These are phyloP conservation scores for Zaprionus africanus DNA, from an alignment of 1,140 invertebrate genomes.

Conservation along the genomic window DNA sequence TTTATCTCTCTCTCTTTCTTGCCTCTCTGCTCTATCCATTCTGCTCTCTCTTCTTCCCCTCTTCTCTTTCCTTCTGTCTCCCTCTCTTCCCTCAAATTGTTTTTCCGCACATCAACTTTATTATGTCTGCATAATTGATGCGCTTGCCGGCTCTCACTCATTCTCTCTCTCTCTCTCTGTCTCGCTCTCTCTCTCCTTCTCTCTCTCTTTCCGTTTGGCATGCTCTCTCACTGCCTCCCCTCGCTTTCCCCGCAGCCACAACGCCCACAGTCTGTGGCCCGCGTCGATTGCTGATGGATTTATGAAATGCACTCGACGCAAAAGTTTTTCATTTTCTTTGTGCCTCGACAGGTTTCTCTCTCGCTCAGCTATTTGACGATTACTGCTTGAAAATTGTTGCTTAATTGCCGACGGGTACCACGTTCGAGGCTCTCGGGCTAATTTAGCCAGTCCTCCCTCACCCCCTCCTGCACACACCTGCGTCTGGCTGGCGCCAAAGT, in stretches of 20 bases:
- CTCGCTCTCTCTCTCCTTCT: neutral
- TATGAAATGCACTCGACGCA: slow-evolving; percentile 44
- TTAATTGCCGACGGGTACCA: slow-evolving; percentile 63
- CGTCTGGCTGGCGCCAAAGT: slow-evolving; percentile 47
- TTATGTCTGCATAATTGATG: slow-evolving; percentile 56
- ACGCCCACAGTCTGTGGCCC: slow-evolving; percentile 9
- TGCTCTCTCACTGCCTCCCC: neutral
- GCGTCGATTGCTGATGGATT: slow-evolving; percentile 53
- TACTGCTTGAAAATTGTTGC: slow-evolving; percentile 69
- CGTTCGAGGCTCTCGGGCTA: slow-evolving; percentile 36
- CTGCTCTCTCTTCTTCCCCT: neutral
- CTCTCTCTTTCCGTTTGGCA: neutral
- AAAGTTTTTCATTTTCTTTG: slow-evolving; percentile 23
- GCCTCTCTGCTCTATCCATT: slow-evolving; percentile 1
- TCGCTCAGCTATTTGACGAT: slow-evolving; percentile 44
- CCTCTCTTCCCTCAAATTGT: slow-evolving; percentile 36
- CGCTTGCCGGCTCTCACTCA: neutral
- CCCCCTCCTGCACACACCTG: slow-evolving; percentile 18
- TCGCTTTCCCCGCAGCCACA: neutral
- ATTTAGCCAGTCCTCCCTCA: slow-evolving; percentile 49
- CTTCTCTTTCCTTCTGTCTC: neutral
- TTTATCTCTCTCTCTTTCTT: neutral
- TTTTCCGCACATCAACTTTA: slow-evolving; percentile 53
- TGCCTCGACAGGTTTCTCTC: neutral
- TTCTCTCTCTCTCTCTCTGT: neutral